Base-by-base conservation (phyloP, 2,797 vertebrate species). In the Champsocephalus gunnari region DNA sequence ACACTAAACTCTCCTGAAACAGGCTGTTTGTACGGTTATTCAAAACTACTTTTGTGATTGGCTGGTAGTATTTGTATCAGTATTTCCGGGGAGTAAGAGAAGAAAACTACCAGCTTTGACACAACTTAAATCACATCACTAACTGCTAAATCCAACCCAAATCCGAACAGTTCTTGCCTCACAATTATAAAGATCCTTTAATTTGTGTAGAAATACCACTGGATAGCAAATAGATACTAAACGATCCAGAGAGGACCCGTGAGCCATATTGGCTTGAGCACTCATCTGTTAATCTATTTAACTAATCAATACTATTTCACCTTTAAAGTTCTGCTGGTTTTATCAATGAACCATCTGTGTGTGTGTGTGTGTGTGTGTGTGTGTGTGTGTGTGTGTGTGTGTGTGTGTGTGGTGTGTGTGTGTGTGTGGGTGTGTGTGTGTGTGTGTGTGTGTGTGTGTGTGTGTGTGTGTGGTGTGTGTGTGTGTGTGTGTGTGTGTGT, bases 251-350 rank as follows among this genome's bases (percentile, higher is more conserved):
- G 51, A 45, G 13, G 12, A 76, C 64, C 7, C 66, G 2, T 74
- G 43, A 75, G n/a, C 17, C 10, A 57, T 71, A 12, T 79, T 81
- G 84, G 32, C 60, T 51, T 53, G 48, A 77, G 54, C 66, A 66
- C 54, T 72, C 61, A 74, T 79, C 41, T 71, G 12, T 84, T 80
- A 80, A 77, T 74, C 75, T 64, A 19, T 81, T 83, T 65, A 65
- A 60, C 24, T 80, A 60, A 70, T 87, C 83, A 57, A 82, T 89
- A 71, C 43, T n/a, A 21, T 58, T 68, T 66, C 72, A 66, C 62
- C 56, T 75, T 73, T 48, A 19, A 48, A 73, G 32, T 4, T 17
- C 61, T 50, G 41, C 60, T 58, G 59, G 58, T 80, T 81, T 83
- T 68, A 55, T 77, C 62, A 75, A 54, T 80, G 34, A 76, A 50